phyloP scores from a whole-genome alignment of 2,797 vertebrate genomes.

The Centroberyx gerrardi region DNA sequence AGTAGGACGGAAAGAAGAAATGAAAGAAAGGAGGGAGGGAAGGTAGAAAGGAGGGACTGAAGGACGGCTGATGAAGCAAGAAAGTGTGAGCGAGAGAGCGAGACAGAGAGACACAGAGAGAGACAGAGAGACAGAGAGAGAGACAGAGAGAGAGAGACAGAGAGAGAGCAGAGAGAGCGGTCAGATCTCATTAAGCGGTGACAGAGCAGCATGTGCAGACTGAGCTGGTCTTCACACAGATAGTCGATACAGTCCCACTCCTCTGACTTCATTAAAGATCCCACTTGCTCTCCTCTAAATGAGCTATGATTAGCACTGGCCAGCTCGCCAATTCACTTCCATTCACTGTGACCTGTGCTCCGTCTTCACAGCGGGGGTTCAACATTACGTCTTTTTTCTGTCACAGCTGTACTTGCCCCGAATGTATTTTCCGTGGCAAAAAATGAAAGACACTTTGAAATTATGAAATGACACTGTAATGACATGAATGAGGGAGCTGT shows the following conservation, averaged over 20 bases:
- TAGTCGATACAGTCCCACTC: slow-evolving; percentile 13
- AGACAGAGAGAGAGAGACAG: too few relatives aligned
- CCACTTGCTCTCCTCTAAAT: slow-evolving; percentile 41
- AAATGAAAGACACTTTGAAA: too few relatives aligned
- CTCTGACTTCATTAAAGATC: slow-evolving; percentile 51
- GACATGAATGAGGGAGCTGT: too few relatives aligned
- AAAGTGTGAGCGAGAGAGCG: too few relatives aligned
- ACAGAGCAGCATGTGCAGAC: neutral
- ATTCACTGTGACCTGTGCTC: slow-evolving; percentile 50
- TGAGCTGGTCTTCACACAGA: slow-evolving; percentile 1
- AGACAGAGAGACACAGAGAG: neutral
- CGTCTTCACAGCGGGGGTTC: neutral
- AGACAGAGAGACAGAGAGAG: neutral
- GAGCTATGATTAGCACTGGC: slow-evolving; percentile 53
- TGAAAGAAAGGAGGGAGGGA: too few relatives aligned
- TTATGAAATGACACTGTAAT: too few relatives aligned
- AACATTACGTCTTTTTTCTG: neutral
- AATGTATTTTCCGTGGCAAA: too few relatives aligned
- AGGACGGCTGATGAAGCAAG: too few relatives aligned
- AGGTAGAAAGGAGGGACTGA: too few relatives aligned
- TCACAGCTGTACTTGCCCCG: too few relatives aligned
- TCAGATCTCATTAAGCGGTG: slow-evolving; percentile 24
- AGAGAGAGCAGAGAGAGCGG: neutral
- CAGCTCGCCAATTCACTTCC: slow-evolving; percentile 41
- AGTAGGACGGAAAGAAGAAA: too few relatives aligned